Evolutionary conservation across 2,888 invertebrate genomes (phyloP), one percentile per base, ranked within the genome.

Genomic region (Onchidella celtica): DNA sequence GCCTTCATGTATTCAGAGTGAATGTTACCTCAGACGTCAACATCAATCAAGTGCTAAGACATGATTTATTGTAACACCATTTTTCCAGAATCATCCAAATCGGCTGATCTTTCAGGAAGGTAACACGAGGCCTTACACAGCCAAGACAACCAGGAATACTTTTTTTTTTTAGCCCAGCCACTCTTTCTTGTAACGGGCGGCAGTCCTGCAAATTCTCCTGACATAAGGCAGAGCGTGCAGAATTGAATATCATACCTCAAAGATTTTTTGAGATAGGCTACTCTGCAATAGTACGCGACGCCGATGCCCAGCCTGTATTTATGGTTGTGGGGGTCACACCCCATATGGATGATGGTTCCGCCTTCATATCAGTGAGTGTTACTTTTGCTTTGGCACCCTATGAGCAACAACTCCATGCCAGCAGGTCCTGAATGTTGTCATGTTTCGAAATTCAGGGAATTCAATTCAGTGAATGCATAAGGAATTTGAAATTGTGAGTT

Each of bases 171-270:
- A 34, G 55, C 55, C 17, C 57, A 77, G 36, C 47, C 66, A 24
- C 68, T n/a, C 4, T 68, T 77, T 77, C 47, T 6, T 36, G 57
- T 77, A 27, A 21, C 57, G n/a, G n/a, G n/a, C 36, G 57, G 57
- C 40, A 68, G 68, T 29, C 77, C 77, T 57, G 66, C 77, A 40
- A 32, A 36, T 47, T 68, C 24, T 32, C 59, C 73, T 36, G 74
- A 74, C 24, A 74, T 74, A 61, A 61, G 34, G 14, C 74, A n/a
- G 61, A 66, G 34, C 27, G 24, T 57, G 32, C 68, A 47, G 47
- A 69, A 69, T 59, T 32, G 73, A 57, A 59, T 2, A 24, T 21
- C 34, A 59, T 59, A 59, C 47, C 47, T 47, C 47, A 47, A 47
- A 47, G 9, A 17, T 11, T 47, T 47, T 47, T 47, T 47, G n/a